Conservation (phyloP, 2,797 vertebrate genomes). For the Pelochelys cantorii region DNA sequence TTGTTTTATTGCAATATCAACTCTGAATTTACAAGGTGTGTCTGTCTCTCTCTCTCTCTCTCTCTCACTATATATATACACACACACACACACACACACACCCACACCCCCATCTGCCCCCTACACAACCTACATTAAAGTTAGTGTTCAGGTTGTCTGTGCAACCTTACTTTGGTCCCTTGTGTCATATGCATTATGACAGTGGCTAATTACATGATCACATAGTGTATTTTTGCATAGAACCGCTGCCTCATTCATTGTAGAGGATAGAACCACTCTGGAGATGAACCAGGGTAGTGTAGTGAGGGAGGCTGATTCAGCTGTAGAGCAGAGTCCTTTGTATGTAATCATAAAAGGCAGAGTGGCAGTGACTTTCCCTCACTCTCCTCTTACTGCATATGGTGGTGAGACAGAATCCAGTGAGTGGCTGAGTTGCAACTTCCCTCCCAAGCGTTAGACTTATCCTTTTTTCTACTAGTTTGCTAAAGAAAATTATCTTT, state of each 20-base stretch:
- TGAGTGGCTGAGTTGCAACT: too few relatives aligned
- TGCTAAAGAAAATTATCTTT: too few relatives aligned
- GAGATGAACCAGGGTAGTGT: background rate
- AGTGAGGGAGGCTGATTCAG: background rate
- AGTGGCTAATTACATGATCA: background rate
- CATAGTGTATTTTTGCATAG: background rate
- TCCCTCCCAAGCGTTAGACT: too few relatives aligned
- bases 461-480: too few relatives aligned
- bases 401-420: too few relatives aligned
- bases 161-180: background rate
- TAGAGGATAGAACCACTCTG: background rate
- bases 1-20: background rate
- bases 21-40: background rate
- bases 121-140: background rate
- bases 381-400: too few relatives aligned
- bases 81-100: too few relatives aligned
- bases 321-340: too few relatives aligned
- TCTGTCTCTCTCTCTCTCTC: too few relatives aligned
- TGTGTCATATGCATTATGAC: background rate
- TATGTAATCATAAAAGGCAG: too few relatives aligned
- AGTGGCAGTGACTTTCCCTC: too few relatives aligned
- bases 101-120: background rate
- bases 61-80: too few relatives aligned
- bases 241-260: background rate
- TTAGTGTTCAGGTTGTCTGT: background rate